Evolutionary conservation across 2,797 vertebrate species (phyloP).

Genomic region (Mycteria americana): DNA sequence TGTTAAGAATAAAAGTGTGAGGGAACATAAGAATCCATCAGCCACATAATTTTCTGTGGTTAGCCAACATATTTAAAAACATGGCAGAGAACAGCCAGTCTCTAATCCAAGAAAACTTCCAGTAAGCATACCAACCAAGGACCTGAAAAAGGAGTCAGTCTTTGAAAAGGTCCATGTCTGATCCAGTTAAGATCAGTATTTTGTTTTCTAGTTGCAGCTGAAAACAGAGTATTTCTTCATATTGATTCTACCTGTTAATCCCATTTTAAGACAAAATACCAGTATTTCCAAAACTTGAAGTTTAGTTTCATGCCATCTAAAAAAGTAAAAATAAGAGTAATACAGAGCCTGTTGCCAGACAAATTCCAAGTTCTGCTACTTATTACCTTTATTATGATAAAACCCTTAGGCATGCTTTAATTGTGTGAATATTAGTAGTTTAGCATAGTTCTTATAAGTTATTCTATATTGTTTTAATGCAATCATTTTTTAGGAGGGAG

Average conservation of each 20-base stretch:
- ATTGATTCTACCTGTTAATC: background rate
- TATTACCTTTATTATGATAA: background rate
- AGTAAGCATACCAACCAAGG: background rate
- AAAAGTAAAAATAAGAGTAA: background rate
- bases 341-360: background rate
- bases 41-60: background rate
- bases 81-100: background rate
- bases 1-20: background rate
- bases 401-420: background rate
- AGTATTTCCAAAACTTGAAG: background rate
- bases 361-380: background rate
- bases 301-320: background rate
- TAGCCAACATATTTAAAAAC: background rate
- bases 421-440: background rate
- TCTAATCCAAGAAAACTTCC: background rate
- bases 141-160: background rate
- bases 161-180: background rate
- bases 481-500: background rate
- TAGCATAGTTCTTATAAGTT: background rate
- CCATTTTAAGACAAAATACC: background rate
- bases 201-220: background rate
- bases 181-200: background rate
- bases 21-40: background rate
- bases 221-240: background rate
- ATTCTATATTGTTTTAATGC: background rate